Evolutionary conservation across 2,888 invertebrate genomes (phyloP), one percentile per base, ranked within the genome.

Genomic region (Perdita meconis): DNA sequence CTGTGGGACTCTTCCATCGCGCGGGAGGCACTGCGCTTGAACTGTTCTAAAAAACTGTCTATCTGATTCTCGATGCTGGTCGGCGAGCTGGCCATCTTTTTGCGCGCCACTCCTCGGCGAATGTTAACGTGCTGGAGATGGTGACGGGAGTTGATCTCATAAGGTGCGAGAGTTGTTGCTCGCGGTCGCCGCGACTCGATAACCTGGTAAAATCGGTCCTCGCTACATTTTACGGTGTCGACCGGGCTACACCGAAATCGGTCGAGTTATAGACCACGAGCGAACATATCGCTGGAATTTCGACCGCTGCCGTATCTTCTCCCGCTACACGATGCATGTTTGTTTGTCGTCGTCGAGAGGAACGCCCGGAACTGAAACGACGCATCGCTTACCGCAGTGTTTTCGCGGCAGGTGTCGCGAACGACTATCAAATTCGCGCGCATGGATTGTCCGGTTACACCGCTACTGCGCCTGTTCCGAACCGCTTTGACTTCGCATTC

Each of bases 41-140:
- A 96, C 92, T 96, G 96, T 93, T 96, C 96, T 92, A 96, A 93
- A 93, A 96, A 96, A 93, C 95, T 96, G 94, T 96, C 96, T 93
- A 96, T 96, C 94, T 96, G 96, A 89, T 95, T 96, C 93, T 96
- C 96, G 92, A 96, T 95, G 86, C 95, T 96, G 84, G 95, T 95
- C 83, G 95, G 95, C 87, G 95, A 95, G 91, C 93, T 94, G 86
- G 94, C 94, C 95, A 95, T 95, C 90, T 85, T 89, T 79, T 77
- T 40, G 71, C 76, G 61, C 81, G 78, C 76, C 70, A 72, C 74
- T 73, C 77, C 70, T 74, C 68, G 51, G 55, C 6, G 40, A 40
- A 42, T 61, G 64, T 70, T 51, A 44, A 63, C 65, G 69, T 56
- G 66, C 59, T 51, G 60, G 47, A 68, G 67, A 60, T 53, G 64